Base-by-base conservation (phyloP, 1,140 invertebrate species). In the Conus ventricosus region DNA sequence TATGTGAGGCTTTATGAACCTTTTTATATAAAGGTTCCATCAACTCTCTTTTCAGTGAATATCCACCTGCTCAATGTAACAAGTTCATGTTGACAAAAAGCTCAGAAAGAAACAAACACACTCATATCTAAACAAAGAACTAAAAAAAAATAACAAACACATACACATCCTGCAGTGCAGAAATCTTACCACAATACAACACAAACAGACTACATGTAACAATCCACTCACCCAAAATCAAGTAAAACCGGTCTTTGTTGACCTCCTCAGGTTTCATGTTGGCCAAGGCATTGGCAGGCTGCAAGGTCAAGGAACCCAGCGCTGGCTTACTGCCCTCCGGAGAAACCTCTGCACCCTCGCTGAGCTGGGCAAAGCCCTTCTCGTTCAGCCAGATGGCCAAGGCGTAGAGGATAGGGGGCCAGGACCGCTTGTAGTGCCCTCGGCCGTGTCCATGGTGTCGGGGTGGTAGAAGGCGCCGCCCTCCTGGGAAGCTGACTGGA, bases 381-480 rank as follows among this genome's bases (percentile, higher is more conserved):
- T 96, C 93, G 76, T 95, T 95, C 15, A 99, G 95, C 98, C 98
- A 99, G 4, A 99, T 96, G 0, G 98, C 97, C 7, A 98, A 97
- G 23, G 99, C 99, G 94, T 99, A 97, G 27, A 99, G 96, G 91
- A 99, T 97, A 5, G 98, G 97, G 2, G 99, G 98, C 99, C 99
- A 99, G 7, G 98, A 97, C 90, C 97, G 96, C 75, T 96, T 96
- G 95, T 99, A 99, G 95, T 99, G 98, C 51, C 97, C 97, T 88
- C 98, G 10, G 98, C 98, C 25, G 97, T 97, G 92, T 99, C 98
- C 93, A 99, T 98, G 0, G 98, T 99, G 93, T 99, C 99, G 75
- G 97, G 97, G 5, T 98, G 99, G 94, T 99, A 99, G 95, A 99
- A 99, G 5, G 99, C 98, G 23, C 99, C 99, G 78, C 99, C 95